Percentiles rank a stretch among this genome's conserved stretches.
These are phyloP conservation scores for Danaus melanippus DNA, from an alignment of 1,140 invertebrate genomes.

Conservation along the genomic window DNA sequence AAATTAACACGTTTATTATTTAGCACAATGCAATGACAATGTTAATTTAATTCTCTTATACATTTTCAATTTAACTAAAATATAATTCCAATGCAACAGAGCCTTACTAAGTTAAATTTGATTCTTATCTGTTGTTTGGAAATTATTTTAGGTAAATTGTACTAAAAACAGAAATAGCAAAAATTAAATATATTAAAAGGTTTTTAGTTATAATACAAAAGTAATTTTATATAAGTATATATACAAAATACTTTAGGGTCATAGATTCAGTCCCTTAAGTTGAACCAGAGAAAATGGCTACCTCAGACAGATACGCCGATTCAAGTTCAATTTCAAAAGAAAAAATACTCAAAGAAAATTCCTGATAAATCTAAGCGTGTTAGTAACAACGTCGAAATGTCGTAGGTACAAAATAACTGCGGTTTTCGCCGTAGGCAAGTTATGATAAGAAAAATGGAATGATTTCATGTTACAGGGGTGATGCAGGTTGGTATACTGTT, in stretches of 20 bases:
- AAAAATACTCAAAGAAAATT: slow-evolving; percentile 20
- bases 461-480: slow-evolving; percentile 24
- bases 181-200: too few species aligned
- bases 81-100: too few species aligned
- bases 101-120: too few species aligned
- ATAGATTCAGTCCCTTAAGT: slow-evolving; percentile 16
- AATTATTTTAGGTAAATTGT: too few species aligned
- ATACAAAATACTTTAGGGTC: too few species aligned
- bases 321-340: slow-evolving; percentile 14
- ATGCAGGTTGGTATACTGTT: slow-evolving; percentile 24
- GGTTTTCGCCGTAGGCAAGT: slow-evolving; percentile 16
- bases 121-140: too few species aligned
- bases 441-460: slow-evolving; percentile 27
- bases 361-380: slow-evolving; percentile 21
- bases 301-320: slow-evolving; percentile 52
- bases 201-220: too few species aligned
- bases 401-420: slow-evolving; percentile 20
- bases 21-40: slow-evolving; percentile 19
- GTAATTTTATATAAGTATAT: too few species aligned
- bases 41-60: slow-evolving; percentile 9
- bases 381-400: slow-evolving; percentile 27
- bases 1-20: slow-evolving; percentile 8
- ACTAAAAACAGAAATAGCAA: too few species aligned
- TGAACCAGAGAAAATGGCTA: slow-evolving; percentile 75
- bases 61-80: too few species aligned